phyloP scores from a whole-genome alignment of 2,888 invertebrate genomes.

The Dryadula phaetusa region DNA sequence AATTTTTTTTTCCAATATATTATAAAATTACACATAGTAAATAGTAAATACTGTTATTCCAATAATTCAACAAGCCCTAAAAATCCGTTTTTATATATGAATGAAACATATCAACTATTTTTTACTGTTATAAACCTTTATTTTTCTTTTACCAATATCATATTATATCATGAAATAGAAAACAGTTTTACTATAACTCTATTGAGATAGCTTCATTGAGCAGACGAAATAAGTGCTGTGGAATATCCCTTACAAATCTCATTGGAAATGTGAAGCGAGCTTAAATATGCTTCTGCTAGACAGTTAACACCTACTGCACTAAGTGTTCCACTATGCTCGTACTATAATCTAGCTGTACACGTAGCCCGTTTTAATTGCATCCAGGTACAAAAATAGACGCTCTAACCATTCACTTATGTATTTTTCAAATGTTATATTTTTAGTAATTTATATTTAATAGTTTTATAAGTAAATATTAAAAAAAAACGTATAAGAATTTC shows the following conservation, averaged over 20 bases:
- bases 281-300: conserved; percentile 11
- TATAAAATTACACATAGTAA: too few relatives aligned
- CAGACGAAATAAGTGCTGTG: background rate
- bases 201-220: background rate
- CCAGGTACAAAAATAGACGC: conserved; percentile 15
- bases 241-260: conserved; percentile 1
- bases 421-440: background rate
- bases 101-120: too few relatives aligned
- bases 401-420: background rate
- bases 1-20: too few relatives aligned
- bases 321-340: background rate
- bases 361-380: conserved; percentile 11
- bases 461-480: too few relatives aligned
- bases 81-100: too few relatives aligned
- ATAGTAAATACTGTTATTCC: too few relatives aligned
- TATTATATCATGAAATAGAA: background rate
- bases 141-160: background rate
- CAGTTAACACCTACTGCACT: conserved; percentile 4
- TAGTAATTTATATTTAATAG: too few relatives aligned
- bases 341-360: conserved; percentile 7
- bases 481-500: too few relatives aligned
- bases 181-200: background rate
- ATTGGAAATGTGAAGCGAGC: conserved; percentile 16
- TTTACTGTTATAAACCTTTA: too few relatives aligned
- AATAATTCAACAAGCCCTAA: too few relatives aligned